These are phyloP conservation scores for Oedothorax gibbosus DNA, from an alignment of 1,140 invertebrate species.

Conservation along the genomic window DNA sequence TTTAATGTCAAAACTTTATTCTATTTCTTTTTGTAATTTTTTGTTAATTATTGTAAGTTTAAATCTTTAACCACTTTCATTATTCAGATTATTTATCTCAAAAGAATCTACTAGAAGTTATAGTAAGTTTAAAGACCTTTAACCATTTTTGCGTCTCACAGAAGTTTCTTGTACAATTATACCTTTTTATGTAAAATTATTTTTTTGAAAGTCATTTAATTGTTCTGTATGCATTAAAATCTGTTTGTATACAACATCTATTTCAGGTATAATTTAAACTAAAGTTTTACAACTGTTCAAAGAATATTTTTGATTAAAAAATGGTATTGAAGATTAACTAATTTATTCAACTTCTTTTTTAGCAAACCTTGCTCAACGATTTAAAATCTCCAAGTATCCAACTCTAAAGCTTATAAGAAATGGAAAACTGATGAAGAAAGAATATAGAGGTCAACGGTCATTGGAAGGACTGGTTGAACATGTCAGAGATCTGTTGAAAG, in stretches of 20 bases:
- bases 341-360: conserved; percentile 53
- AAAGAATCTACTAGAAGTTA: no score
- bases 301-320: no score
- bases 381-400: conserved; percentile 98
- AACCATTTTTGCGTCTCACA: no score
- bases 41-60: no score
- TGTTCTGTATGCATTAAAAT: neutral
- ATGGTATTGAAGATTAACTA: neutral
- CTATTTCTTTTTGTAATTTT: no score
- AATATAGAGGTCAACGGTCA: conserved; percentile 89
- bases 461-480: conserved; percentile 88
- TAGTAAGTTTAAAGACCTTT: no score
- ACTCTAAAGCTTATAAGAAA: conserved; percentile 96
- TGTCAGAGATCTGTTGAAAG: conserved; percentile 88
- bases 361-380: conserved; percentile 86
- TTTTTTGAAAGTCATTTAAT: no score
- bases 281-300: neutral
- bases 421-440: conserved; percentile 92
- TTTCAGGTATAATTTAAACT: neutral
- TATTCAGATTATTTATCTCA: no score
- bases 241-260: neutral
- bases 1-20: no score
- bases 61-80: no score
- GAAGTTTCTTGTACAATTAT: no score
- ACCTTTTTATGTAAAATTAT: no score